Base-by-base conservation (phyloP, 1,140 invertebrate species). In the Anoplophora glabripennis region DNA sequence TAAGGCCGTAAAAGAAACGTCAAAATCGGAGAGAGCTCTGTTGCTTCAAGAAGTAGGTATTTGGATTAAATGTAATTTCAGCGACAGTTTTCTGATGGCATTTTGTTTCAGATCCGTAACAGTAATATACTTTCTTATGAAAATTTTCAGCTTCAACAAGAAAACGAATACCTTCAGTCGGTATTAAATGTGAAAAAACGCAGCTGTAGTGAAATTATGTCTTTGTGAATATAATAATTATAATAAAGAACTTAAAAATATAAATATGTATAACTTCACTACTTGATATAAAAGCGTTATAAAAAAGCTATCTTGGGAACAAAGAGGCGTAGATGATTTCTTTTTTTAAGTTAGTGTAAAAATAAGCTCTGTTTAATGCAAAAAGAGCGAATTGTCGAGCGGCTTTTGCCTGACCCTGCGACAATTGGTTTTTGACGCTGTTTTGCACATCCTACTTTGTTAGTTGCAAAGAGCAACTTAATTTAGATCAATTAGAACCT, bases 71-170 rank as follows among this genome's bases (percentile, higher is more conserved):
- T 1, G 42, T 15, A 45, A 10, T 45, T 17, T 7, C 7, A 45
- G 7, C 35, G 1, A 1, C 14, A 18, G 5, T 12, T 49, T 34
- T 34, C n/a, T 34, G 47, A 28, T 15, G 12, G 2, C 34, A 35
- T 57, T 53, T 4, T 52, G 36, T 65, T 61, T 40, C 47, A 65
- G 63, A 62, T 65, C 4, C 51, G 57, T n/a, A 62, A 59, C 33
- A 65, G 59, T 46, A 68, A 68, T 15, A 35, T 61, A 12, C 53
- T 64, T 34, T 41, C 52, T 4, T 66, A 66, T 49, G 59, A 68
- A 51, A 68, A 68, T 53, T 68, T 66, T 41, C 67, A 60, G 21
- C 28, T 66, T 10, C 61, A 58, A 34, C 67, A 68, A 33, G 54
- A 64, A 35, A 10, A 66, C 3, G 55, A 66, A 18, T 61, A 57